A percentile compares a stretch with the other conserved stretches of the same genome.
These are phyloP conservation scores for Diglossa brunneiventris DNA, from an alignment of 2,113 vertebrate genomes.

Conservation along the genomic window DNA sequence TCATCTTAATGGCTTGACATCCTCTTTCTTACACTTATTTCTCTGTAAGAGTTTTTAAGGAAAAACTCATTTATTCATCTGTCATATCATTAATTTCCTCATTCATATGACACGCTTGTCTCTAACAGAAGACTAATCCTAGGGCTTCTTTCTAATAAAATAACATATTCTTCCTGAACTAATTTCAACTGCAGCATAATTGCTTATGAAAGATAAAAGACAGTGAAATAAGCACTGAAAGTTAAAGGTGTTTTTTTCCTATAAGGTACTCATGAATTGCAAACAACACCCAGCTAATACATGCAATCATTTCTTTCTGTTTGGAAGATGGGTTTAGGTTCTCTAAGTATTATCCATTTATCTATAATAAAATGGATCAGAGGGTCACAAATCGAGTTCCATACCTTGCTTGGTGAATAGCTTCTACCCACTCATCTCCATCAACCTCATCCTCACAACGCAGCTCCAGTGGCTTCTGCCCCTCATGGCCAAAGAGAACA, in stretches of 20 bases:
- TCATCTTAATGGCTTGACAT: not conserved
- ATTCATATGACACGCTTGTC: not conserved
- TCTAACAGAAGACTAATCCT: not conserved
- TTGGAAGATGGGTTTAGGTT: not conserved
- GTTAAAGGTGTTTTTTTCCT: not conserved
- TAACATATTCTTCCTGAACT: not conserved
- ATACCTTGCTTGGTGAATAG: slow-evolving; percentile 97
- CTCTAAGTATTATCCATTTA: not conserved
- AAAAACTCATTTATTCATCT: not conserved
- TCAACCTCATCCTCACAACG: slow-evolving; percentile 91
- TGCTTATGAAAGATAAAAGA: not conserved
- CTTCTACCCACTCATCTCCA: slow-evolving; percentile 96
- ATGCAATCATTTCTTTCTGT: not conserved
- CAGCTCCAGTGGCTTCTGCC: slow-evolving; percentile 95
- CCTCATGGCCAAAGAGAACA: slow-evolving; percentile 94
- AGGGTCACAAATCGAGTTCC: not conserved
- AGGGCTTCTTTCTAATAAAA: not conserved
- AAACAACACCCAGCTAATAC: not conserved
- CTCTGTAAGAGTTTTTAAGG: not conserved
- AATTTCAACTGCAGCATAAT: not conserved
- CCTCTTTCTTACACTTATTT: not conserved
- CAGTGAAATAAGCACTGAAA: not conserved
- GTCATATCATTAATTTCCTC: not conserved
- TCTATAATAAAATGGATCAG: not conserved
- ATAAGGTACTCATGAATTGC: not conserved